phyloP scores from a whole-genome alignment of 2,113 vertebrate genomes.

The Oncorhynchus kisutch region DNA sequence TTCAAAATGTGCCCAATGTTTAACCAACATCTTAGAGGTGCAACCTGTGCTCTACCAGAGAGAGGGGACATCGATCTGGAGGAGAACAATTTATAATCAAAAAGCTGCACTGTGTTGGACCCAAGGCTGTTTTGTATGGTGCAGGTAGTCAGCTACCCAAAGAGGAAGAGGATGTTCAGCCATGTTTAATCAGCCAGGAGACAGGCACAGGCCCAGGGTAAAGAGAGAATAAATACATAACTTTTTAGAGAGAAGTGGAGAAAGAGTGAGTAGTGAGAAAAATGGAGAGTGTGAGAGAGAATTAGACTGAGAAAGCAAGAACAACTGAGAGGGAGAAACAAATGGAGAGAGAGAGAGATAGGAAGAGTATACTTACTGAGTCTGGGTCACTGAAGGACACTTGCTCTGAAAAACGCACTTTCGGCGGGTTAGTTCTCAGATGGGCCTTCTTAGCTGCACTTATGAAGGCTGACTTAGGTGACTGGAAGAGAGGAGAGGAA shows the following conservation, averaged over 20 bases:
- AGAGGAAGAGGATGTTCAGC: constrained; percentile 6
- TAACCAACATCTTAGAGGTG: background rate
- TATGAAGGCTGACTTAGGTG: constrained; percentile 98
- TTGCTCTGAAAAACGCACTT: constrained; percentile 97
- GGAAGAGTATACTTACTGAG: constrained; percentile 82
- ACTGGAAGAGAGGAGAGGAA: constrained; percentile 68
- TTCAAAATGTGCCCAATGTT: background rate
- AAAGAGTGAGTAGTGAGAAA: constrained; percentile 5
- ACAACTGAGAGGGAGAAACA: background rate
- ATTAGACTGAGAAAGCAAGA: background rate
- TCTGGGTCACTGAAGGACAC: constrained; percentile 92
- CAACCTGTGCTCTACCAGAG: background rate
- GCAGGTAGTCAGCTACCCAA: background rate
- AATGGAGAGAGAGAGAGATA: constrained; percentile 22
- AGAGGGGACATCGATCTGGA: no score
- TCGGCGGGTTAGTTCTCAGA: constrained; percentile 89
- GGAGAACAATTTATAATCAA: constrained; percentile 5
- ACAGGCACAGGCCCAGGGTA: background rate
- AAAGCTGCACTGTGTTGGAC: constrained; percentile 11
- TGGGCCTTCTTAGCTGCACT: constrained; percentile 96
- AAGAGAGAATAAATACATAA: background rate
- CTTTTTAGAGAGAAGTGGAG: background rate
- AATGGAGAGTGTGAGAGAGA: background rate
- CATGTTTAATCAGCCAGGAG: constrained; percentile 24
- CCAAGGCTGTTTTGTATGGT: background rate